Evolutionary conservation across 2,797 vertebrate species (phyloP), one percentile per base, ranked within the genome.

Genomic region (Poecilia wingei): DNA sequence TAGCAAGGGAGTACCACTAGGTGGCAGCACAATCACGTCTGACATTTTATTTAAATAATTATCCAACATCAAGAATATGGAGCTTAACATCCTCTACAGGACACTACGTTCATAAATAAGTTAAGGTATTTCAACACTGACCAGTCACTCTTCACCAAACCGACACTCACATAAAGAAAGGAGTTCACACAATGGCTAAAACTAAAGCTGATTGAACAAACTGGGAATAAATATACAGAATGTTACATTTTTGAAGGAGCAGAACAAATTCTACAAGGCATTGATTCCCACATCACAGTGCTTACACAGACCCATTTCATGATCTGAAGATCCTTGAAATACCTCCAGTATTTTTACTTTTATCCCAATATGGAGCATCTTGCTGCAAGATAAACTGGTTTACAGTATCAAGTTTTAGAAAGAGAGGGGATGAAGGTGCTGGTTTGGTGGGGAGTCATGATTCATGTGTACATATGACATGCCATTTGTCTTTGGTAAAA

Each of bases 91-190:
- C 94, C 95, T 96, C 96, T 97, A 96, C 91, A 90, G 95, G 93
- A 96, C 92, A 94, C 95, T 95, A 96, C 93, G 88, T 94, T 95
- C 90, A 96, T 95, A 97, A 97, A 97, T 98, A 98, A 96, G 97
- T 97, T 97, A 98, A 70, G 95, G 94, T 96, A 97, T 96, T 96
- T 97, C 96, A 96, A 97, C 95, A 97, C 93, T 92, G 93, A 96
- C 95, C 96, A 96, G 94, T 93, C 96, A 96, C 94, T 96, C 95
- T 95, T 95, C 96, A 96, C 96, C 96, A 95, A 96, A 95, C 93
- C 93, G 88, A 96, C 94, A 96, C 90, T 96, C 93, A 96, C 95
- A 92, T 91, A 88, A 95, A 93, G 95, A 85, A 92, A 75, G 95
- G 82, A 90, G 81, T 93, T 91, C 90, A 94, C 91, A 94, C 88